phyloP scores from a whole-genome alignment of 2,113 vertebrate species.

The Psilopogon haemacephalus region DNA sequence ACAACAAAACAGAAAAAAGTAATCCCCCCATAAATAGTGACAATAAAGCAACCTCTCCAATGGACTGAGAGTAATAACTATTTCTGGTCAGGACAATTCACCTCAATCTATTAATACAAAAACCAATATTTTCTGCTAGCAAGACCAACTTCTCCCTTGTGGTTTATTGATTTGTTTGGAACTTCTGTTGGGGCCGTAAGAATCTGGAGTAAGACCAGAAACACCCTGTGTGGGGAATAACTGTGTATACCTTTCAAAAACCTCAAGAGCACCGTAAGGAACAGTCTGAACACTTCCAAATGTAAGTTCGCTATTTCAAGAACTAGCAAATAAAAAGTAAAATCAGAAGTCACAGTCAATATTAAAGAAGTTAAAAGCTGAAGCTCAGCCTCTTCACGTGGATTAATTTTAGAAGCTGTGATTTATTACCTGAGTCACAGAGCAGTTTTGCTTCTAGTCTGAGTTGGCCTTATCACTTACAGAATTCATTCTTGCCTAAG shows the following conservation, averaged over 20 bases:
- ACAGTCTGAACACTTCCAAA: conserved; percentile 1
- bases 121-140: conserved; percentile 7
- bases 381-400: background rate
- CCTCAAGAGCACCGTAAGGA: background rate
- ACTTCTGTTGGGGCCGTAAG: background rate
- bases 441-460: background rate
- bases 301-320: conserved; percentile 29
- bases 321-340: conserved; percentile 30
- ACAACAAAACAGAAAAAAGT: background rate
- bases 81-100: conserved; percentile 10
- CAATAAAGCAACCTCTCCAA: background rate
- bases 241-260: background rate
- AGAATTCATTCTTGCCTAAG: background rate
- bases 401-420: background rate
- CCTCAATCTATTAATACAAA: background rate
- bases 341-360: background rate
- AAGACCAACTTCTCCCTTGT: conserved; percentile 33
- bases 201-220: conserved; percentile 27
- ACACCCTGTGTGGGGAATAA: background rate
- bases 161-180: background rate
- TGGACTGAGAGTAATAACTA: background rate
- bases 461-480: background rate
- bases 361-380: background rate
- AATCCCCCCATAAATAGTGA: background rate
- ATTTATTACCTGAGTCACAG: background rate